Conservation (phyloP, 2,797 vertebrate genomes). For the Danionella dracula region DNA sequence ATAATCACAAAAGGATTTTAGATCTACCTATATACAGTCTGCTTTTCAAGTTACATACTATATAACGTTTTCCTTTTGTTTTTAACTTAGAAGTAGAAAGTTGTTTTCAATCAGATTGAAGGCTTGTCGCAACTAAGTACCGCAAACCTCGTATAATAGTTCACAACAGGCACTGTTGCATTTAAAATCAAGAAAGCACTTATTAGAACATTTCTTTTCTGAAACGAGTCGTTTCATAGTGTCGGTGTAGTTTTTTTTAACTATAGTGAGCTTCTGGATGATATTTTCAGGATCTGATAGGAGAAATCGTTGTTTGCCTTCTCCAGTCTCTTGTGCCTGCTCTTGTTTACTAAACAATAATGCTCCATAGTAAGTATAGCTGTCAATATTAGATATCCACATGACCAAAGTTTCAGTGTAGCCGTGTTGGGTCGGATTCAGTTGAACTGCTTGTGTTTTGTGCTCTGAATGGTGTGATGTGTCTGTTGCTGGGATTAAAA, state of each 20-base stretch:
- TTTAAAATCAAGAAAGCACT: conserved; percentile 47
- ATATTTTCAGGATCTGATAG: conserved; percentile 33
- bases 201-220: conserved; percentile 22
- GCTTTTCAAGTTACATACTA: conserved; percentile 40
- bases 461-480: conserved; percentile 26
- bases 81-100: conserved; percentile 74
- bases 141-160: conserved; percentile 38
- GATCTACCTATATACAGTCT: conserved; percentile 41
- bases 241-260: conserved; percentile 37
- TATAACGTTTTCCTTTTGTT: conserved; percentile 53
- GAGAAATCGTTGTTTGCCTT: conserved; percentile 31
- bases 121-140: conserved; percentile 36
- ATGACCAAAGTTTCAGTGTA: conserved; percentile 45
- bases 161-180: conserved; percentile 33
- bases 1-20: conserved; percentile 59
- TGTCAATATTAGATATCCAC: conserved; percentile 46
- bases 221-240: conserved; percentile 23
- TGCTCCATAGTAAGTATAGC: conserved; percentile 23
- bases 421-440: conserved; percentile 30
- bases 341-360: conserved; percentile 36
- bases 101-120: conserved; percentile 64
- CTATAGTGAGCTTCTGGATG: conserved; percentile 36
- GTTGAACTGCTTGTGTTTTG: conserved; percentile 32
- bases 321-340: conserved; percentile 44
- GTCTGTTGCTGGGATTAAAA: conserved; percentile 11